phyloP scores from a whole-genome alignment of 2,797 vertebrate genomes.

The Pseudochaenichthys georgianus region DNA sequence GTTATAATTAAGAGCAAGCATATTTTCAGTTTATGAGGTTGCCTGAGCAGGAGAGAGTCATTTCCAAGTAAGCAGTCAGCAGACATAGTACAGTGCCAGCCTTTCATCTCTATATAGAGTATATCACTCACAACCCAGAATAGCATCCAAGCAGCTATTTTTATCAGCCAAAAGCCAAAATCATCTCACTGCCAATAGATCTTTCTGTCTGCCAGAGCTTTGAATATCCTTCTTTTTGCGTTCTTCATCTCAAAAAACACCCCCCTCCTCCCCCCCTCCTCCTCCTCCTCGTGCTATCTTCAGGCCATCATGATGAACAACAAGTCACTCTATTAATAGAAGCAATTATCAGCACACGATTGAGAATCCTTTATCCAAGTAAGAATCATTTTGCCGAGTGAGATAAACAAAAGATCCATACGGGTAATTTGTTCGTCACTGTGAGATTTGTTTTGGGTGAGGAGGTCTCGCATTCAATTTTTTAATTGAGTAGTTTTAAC shows the following conservation, averaged over 20 bases:
- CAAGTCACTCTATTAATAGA: conserved; percentile 72
- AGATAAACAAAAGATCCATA: conserved; percentile 28
- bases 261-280: background rate
- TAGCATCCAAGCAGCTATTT: conserved; percentile 73
- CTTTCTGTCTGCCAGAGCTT: conserved; percentile 56
- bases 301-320: conserved; percentile 57
- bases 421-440: background rate
- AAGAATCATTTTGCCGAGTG: conserved; percentile 25
- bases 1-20: conserved; percentile 14
- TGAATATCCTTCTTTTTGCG: conserved; percentile 56
- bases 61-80: conserved; percentile 37
- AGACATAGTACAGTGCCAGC: conserved; percentile 47
- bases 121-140: conserved; percentile 64
- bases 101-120: conserved; percentile 65
- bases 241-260: conserved; percentile 13
- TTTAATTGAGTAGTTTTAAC: background rate
- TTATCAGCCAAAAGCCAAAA: conserved; percentile 60
- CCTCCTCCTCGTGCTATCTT: conserved; percentile 26
- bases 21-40: conserved; percentile 31
- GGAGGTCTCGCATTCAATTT: background rate
- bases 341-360: conserved; percentile 54
- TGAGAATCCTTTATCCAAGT: conserved; percentile 54
- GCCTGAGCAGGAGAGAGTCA: conserved; percentile 29
- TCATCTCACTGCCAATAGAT: conserved; percentile 49
- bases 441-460: background rate